A percentile compares a stretch with the other conserved stretches of the same genome.
Evolutionary conservation across 2,888 invertebrate genomes (phyloP).

Genomic region (Saturnia japonica): DNA sequence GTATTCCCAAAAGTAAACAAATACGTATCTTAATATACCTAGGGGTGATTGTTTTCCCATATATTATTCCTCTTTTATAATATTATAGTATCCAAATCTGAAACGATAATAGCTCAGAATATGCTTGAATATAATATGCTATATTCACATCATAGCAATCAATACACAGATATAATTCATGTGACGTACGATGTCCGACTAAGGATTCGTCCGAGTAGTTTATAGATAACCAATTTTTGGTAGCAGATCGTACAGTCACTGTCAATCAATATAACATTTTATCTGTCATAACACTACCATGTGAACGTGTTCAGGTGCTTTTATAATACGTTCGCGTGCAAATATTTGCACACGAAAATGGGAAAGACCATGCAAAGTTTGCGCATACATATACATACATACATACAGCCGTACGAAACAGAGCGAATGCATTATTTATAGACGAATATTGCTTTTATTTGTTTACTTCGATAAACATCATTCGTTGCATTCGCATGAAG

Average conservation of each 20-base stretch:
- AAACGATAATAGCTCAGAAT: no score
- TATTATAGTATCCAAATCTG: no score
- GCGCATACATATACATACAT: no score
- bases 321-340: conserved; percentile 11
- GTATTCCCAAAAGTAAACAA: no score
- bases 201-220: neutral
- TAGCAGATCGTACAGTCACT: neutral
- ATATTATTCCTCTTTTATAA: no score
- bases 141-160: neutral
- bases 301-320: neutral
- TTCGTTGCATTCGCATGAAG: neutral
- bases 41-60: no score
- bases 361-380: neutral
- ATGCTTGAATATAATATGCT: no score
- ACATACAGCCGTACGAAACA: conserved; percentile 1
- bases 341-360: conserved; percentile 10
- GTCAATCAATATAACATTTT: neutral
- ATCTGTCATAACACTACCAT: neutral
- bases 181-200: neutral
- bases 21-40: no score
- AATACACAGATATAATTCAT: neutral
- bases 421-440: conserved; percentile 17
- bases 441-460: conserved; percentile 13
- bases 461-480: conserved; percentile 15
- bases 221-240: neutral